Evolutionary conservation across 2,113 vertebrate species (phyloP), one percentile per base, ranked within the genome.

Genomic region (Tichodroma muraria): DNA sequence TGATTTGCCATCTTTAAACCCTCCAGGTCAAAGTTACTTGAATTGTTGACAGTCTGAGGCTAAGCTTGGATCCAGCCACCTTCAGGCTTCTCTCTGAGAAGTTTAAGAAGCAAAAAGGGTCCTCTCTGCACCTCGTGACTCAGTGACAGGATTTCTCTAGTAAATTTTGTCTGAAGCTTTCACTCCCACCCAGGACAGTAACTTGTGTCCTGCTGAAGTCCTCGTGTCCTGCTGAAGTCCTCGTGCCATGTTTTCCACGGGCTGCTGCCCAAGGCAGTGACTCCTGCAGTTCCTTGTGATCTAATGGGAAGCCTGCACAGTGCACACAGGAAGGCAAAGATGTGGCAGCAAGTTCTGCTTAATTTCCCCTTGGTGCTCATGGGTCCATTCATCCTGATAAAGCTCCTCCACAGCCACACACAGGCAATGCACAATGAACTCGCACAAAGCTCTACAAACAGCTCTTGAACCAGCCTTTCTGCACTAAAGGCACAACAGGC

Each of bases 331-430:
- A 69, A 61, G 44, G 52, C 53, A 76, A 64, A 68, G 37, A 77
- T 1, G 0, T 9, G 6, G 4, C 79, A 80, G 31, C 0, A 1
- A 57, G 54, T 6, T 28, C 21, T 1, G 3, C 23, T 47, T 54
- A 23, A 75, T 47, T 90, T 38, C 33, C 42, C 22, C 2, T 71
- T 19, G 21, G 60, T 21, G 60, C 44, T 52, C 59, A 3, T 11
- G 56, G 66, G 24, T 23, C 24, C 69, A 44, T 90, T 68, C 33
- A 77, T 94, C 85, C 52, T 85, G 35, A 54, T 59, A 78, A 87
- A 90, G 28, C 68, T 54, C n/a, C 77, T 66, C 52, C 82, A 35
- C 25, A 56, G 35, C 59, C 38, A 69, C 1, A 0, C 9, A 28
- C 3, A 8, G 35, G 47, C 79, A 88, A 13, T 5, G 40, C 40